Base-by-base conservation (phyloP, 2,797 vertebrate species). In the Protonibea diacanthus region DNA sequence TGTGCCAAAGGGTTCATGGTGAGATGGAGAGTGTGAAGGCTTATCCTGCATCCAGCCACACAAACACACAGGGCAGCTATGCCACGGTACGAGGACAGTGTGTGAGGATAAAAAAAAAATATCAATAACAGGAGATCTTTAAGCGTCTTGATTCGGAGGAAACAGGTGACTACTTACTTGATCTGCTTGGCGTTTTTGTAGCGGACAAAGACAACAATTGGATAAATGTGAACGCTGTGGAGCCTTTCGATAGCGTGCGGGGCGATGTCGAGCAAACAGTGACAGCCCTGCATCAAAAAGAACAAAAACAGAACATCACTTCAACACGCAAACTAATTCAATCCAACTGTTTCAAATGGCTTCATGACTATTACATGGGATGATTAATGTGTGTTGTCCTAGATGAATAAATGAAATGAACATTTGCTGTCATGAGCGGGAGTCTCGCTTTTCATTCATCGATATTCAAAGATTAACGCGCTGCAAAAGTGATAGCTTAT, bases 161-260 rank as follows among this genome's bases (percentile, higher is more conserved):
- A 82, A 68, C 45, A 33, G 9, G 52, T 14, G 21, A 56, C 70
- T 63, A 95, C 98, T 96, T 94, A 99, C 98, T 99, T 99, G 93
- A 99, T 97, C 93, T 99, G 98, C 91, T 99, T 99, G 90, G 97
- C 95, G 21, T 98, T 99, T 96, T 98, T 99, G 96, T 98, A 99
- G 90, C 97, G 97, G 91, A 99, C 96, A 86, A 99, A 99, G 84
- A 99, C 95, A 75, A 99, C 97, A 44, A 99, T 98, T 66, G 97
- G 98, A 91, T 99, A 99, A 94, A 99, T 98, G 93, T 97, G 97
- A 92, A 98, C 95, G 71, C 96, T 97, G 94, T 99, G 98, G 64
- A 99, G 96, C 52, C 98, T 93, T 86, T 99, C 98, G 2, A 99
- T 98, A 88, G 98, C 98, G 2, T 99, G 96, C 14, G 97, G 96